Evolutionary conservation across 2,113 vertebrate species (phyloP), one percentile per base, ranked within the genome.

Genomic region (Dermatemys mawii): DNA sequence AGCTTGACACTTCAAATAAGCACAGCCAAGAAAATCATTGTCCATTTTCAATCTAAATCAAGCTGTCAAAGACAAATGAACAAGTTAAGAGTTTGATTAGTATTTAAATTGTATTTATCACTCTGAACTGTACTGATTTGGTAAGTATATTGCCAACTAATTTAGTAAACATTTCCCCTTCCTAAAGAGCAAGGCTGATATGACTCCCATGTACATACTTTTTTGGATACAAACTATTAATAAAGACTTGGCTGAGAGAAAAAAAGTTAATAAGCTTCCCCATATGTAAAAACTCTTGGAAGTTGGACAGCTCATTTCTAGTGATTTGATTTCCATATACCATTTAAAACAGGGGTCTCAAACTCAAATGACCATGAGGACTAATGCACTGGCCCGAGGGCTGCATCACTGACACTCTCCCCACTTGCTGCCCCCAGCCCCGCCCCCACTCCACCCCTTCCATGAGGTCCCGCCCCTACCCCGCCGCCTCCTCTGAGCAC

Each of bases 91-190:
- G 90, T 95, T 93, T 94, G 90, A 95, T 94, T 92, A 67, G 29
- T 91, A 95, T 95, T 96, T 85, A 92, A 89, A 95, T 93, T 95
- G 81, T 95, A 96, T 94, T 96, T 91, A 89, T 93, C 93, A 51
- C 21, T 49, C 83, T 95, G 75, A 95, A 91, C 82, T 96, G 90
- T 57, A 14, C 48, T 94, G 78, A 12, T 89, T 96, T 95, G 57
- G 80, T 84, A 90, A 80, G 81, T 63, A 86, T 38, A 75, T 41
- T 81, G 86, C 78, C 91, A 86, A 91, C 26, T 73, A 92, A 94
- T 92, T 75, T 92, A 83, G 78, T 81, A 95, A 90, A 83, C n/a
- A 50, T 67, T 93, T 94, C 75, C 63, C 67, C 49, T 91, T 96
- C 88, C 82, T 21, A 92, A 76, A 94, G 87, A 94, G 54, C 5